phyloP scores from a whole-genome alignment of 2,113 vertebrate genomes.

The Rafetus swinhoei region DNA sequence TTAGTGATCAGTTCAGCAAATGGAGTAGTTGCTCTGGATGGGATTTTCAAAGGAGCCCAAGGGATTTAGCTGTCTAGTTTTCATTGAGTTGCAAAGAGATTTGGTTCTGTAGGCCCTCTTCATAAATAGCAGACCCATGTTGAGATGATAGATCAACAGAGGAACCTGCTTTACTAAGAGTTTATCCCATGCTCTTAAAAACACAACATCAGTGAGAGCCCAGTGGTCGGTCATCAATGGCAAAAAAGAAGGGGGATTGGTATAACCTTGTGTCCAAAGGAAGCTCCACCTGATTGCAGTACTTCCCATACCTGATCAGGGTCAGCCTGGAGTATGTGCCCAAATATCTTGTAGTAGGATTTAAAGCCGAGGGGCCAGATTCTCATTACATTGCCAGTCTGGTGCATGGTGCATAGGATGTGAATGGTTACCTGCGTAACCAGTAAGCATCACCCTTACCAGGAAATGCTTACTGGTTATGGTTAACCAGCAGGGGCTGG shows the following conservation, averaged over 20 bases:
- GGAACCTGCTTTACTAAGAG: neutral
- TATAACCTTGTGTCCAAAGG: rapidly evolving
- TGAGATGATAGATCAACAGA: neutral
- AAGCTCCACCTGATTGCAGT: neutral
- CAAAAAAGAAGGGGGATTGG: neutral
- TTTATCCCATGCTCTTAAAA: neutral
- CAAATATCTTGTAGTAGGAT: neutral
- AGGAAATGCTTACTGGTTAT: too few relatives aligned
- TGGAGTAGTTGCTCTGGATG: neutral
- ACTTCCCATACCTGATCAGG: neutral
- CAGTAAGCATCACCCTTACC: too few relatives aligned
- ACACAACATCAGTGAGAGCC: neutral
- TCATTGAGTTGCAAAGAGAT: neutral
- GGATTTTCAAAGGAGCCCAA: conserved; percentile 12
- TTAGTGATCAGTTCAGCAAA: conserved; percentile 13
- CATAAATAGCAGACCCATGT: neutral
- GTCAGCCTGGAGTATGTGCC: neutral
- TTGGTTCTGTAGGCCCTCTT: neutral
- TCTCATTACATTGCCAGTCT: neutral
- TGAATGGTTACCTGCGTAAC: too few relatives aligned
- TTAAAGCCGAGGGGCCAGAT: neutral
- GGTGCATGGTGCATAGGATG: too few relatives aligned
- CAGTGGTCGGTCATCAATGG: neutral
- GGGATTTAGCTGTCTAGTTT: neutral
- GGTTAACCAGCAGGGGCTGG: too few relatives aligned